Conservation (phyloP, 1,140 invertebrate genomes). For the Heliconius eleuchia region DNA sequence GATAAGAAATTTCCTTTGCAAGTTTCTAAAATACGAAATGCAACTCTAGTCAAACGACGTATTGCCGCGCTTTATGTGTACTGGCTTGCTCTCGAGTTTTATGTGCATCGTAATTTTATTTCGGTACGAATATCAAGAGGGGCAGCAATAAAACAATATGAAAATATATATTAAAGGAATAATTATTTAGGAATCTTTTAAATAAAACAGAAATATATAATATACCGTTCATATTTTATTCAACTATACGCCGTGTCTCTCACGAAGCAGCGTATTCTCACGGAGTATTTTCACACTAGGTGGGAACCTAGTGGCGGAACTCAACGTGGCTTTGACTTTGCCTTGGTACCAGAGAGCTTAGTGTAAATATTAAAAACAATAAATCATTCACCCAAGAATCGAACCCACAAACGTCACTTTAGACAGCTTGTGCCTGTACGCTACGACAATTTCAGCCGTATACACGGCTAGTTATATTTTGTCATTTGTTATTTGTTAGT, state of each 20-base stretch:
- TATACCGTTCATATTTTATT: too few relatives aligned
- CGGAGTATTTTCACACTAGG: not conserved
- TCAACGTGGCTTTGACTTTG: too few relatives aligned
- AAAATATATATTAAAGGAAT: not conserved
- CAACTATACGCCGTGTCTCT: not conserved
- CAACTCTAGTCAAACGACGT: not conserved
- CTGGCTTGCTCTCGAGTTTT: not conserved
- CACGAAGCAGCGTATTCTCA: too few relatives aligned
- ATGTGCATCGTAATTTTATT: constrained; percentile 3
- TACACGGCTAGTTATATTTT: not conserved
- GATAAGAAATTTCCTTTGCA: not conserved
- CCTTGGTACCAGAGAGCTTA: too few relatives aligned
- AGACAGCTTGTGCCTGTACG: too few relatives aligned
- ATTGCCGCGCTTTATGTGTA: not conserved
- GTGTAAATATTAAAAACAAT: not conserved
- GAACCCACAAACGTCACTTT: too few relatives aligned
- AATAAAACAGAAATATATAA: too few relatives aligned
- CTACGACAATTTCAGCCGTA: not conserved
- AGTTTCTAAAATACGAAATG: not conserved
- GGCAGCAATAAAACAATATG: not conserved
- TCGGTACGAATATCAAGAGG: not conserved
- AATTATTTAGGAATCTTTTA: not conserved
- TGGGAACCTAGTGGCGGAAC: not conserved
- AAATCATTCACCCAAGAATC: not conserved
- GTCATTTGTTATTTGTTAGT: not conserved